Conservation (phyloP, 2,113 vertebrate genomes). For the Gymnorhina tibicen region DNA sequence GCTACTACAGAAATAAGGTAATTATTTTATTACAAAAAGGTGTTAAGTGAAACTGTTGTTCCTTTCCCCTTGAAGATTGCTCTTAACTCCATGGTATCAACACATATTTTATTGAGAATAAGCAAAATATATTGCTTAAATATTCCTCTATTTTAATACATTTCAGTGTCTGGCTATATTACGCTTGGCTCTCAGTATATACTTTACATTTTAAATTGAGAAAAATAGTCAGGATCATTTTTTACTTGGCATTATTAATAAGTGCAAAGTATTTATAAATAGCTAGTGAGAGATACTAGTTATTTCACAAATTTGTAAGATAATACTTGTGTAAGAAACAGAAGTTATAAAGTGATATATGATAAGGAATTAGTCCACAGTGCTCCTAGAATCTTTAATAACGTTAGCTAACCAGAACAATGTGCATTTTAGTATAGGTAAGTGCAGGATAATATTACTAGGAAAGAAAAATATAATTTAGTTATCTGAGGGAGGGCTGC, state of each 20-base stretch:
- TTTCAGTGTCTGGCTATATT: neutral
- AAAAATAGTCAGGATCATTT: neutral
- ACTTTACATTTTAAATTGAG: neutral
- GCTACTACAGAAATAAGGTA: neutral
- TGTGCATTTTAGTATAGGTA: neutral
- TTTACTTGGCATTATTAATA: neutral
- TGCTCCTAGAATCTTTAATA: neutral
- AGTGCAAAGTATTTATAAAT: neutral
- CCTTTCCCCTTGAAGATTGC: neutral
- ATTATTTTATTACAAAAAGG: neutral
- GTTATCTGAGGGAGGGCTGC: neutral
- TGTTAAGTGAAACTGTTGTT: neutral
- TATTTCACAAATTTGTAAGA: neutral
- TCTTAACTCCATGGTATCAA: neutral
- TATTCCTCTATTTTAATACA: neutral
- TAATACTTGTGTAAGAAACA: neutral
- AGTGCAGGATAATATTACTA: neutral
- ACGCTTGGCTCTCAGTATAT: neutral
- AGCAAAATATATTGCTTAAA: neutral
- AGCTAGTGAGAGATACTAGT: neutral
- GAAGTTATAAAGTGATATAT: neutral
- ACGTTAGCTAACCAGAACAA: neutral
- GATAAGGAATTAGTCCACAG: neutral
- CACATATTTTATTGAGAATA: neutral
- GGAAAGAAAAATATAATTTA: neutral